phyloP scores from a whole-genome alignment of 2,888 invertebrate genomes.

The Andrena fulva region DNA sequence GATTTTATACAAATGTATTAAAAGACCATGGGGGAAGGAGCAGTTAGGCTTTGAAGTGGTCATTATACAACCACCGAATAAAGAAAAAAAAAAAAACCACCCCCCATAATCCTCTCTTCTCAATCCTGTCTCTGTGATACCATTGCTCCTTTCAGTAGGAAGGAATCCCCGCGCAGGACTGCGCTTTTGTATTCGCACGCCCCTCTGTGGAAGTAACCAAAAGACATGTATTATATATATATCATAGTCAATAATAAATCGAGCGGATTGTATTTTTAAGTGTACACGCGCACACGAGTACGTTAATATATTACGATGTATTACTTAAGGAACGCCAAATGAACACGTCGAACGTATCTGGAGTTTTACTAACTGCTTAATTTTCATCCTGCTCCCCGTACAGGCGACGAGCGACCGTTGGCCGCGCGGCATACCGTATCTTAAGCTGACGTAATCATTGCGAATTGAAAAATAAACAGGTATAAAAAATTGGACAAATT shows the following conservation, averaged over 20 bases:
- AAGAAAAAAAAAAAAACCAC: slow-evolving; percentile 37
- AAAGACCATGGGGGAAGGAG: slow-evolving; percentile 48
- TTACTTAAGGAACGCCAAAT: slow-evolving; percentile 68
- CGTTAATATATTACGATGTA: slow-evolving; percentile 70
- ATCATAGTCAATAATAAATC: slow-evolving; percentile 64
- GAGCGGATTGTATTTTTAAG: slow-evolving; percentile 73
- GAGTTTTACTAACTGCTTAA: slow-evolving; percentile 20
- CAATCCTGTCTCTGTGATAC: slow-evolving; percentile 71
- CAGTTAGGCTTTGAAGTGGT: slow-evolving; percentile 59
- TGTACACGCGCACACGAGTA: slow-evolving; percentile 70
- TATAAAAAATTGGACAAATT: slow-evolving; percentile 37
- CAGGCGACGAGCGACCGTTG: slow-evolving; percentile 9
- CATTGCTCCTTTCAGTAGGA: slow-evolving; percentile 65
- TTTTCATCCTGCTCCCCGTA: slow-evolving; percentile 16
- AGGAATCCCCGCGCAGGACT: slow-evolving; percentile 53
- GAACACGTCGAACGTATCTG: slow-evolving; percentile 47
- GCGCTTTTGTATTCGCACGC: slow-evolving; percentile 60
- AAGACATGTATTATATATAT: slow-evolving; percentile 71
- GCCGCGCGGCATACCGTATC: neutral
- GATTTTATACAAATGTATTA: slow-evolving; percentile 46
- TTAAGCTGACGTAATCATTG: slow-evolving; percentile 21
- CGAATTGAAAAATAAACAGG: slow-evolving; percentile 22
- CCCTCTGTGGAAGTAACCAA: slow-evolving; percentile 65
- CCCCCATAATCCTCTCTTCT: slow-evolving; percentile 53
- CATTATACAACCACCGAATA: slow-evolving; percentile 61